Evolutionary conservation across 1,140 invertebrate genomes (phyloP).

Genomic region (Helicoverpa armigera): DNA sequence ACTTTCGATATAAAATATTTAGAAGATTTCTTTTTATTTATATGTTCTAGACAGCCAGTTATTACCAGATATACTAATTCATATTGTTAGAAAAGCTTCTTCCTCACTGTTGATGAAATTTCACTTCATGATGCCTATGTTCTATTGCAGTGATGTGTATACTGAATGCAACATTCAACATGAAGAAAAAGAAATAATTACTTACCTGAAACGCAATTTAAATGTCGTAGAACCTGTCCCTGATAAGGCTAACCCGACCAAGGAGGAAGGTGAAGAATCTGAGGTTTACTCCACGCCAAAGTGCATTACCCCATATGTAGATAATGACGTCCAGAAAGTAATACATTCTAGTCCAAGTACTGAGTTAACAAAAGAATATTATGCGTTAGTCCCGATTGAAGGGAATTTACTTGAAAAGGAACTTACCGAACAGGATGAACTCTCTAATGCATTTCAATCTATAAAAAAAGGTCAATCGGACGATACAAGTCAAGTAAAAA

Average conservation of each 20-base stretch:
- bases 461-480: conserved; percentile 76
- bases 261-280: conserved; percentile 67
- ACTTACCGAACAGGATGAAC: conserved; percentile 77
- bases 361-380: conserved; percentile 77
- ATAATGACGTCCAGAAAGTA: conserved; percentile 67
- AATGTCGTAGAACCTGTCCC: conserved; percentile 55
- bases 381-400: conserved; percentile 81
- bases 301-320: conserved; percentile 70
- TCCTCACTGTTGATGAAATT: not conserved
- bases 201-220: conserved; percentile 70
- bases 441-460: conserved; percentile 80
- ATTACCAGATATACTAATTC: not conserved
- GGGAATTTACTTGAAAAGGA: conserved; percentile 79
- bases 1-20: no score
- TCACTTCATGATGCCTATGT: conserved; percentile 33
- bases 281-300: conserved; percentile 77
- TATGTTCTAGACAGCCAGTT: not conserved
- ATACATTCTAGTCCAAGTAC: conserved; percentile 75
- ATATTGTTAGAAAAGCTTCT: not conserved
- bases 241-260: conserved; percentile 55
- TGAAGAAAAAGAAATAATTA: conserved; percentile 80
- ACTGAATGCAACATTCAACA: conserved; percentile 80
- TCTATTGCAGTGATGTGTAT: conserved; percentile 78
- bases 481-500: conserved; percentile 59
- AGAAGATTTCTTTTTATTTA: not conserved